Evolutionary conservation across 2,797 vertebrate species (phyloP), one percentile per base, ranked within the genome.

Genomic region (Ispidina picta): DNA sequence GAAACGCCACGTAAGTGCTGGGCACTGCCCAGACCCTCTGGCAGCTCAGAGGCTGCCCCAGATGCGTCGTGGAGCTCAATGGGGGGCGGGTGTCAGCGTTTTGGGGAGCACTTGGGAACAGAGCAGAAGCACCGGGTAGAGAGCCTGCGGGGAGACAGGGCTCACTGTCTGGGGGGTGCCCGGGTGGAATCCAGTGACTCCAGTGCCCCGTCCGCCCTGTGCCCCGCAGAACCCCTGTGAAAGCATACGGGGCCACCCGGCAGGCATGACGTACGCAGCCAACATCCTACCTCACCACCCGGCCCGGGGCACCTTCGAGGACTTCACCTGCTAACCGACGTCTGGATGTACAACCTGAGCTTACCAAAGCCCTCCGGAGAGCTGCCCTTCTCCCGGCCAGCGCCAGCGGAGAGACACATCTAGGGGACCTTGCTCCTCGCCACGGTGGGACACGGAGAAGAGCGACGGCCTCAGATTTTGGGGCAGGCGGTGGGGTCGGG

Each of bases 241-340:
- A 96, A 99, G 98, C 96, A 97, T 99, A 93, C 97, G 98, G 94
- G 97, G 98, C 39, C 98, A 98, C 93, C 98, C 98, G 51, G 98
- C 98, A 6, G 98, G 99, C 83, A 98, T 99, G 92, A 98, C 98
- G 10, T 99, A 99, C 76, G 98, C 99, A 65, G 99, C 98, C 97
- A 99, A 99, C 98, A 99, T 99, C 98, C 98, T 99, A 99, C 99
- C 99, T 99, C 99, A 99, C 89, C 99, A 99, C 98, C 98, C 99
- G 1, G 99, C 98, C 95, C 98, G 99, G 98, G 98, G 98, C 95
- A 99, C 99, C 94, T 99, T 99, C 85, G 99, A 99, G 97, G 99
- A 99, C 98, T 99, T 99, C 98, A 99, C 99, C 95, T 99, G 99
- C 98, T 97, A 94, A 97, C 96, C 84, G 93, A 95, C 92, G 10